Evolutionary conservation across 2,797 vertebrate species (phyloP).

Genomic region (Pantherophis alleghaniensis): DNA sequence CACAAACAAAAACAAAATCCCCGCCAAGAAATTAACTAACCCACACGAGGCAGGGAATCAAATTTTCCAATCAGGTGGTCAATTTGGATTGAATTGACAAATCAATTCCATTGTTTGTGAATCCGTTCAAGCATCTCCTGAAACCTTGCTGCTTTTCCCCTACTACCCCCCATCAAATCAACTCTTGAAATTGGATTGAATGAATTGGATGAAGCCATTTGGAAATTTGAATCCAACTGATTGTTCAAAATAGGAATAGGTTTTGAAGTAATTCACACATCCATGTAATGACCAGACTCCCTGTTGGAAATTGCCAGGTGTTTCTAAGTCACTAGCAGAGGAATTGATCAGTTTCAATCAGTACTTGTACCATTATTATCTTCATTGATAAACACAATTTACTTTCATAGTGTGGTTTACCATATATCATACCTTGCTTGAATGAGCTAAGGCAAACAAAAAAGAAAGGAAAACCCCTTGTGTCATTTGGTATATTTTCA

Average conservation of each 20-base stretch:
- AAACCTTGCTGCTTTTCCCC: background rate
- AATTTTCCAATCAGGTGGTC: background rate
- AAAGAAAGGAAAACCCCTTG: background rate
- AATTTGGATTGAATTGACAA: background rate
- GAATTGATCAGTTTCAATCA: background rate
- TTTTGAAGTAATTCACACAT: background rate
- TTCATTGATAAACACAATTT: background rate
- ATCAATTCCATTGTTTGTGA: background rate
- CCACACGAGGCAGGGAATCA: background rate
- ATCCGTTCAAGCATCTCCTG: background rate
- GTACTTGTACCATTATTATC: background rate
- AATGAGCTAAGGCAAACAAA: background rate
- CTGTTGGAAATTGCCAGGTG: background rate
- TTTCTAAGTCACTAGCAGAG: background rate
- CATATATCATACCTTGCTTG: background rate
- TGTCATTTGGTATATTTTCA: background rate
- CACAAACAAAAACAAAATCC: background rate
- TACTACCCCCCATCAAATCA: background rate
- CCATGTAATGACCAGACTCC: background rate
- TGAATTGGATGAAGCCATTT: background rate
- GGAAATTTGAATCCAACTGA: background rate
- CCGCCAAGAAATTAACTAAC: background rate
- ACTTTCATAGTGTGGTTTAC: background rate
- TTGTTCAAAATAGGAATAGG: background rate
- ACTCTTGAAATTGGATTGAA: background rate